These are phyloP conservation scores for Merops nubicus DNA, from an alignment of 2,113 vertebrate genomes.

Conservation along the genomic window DNA sequence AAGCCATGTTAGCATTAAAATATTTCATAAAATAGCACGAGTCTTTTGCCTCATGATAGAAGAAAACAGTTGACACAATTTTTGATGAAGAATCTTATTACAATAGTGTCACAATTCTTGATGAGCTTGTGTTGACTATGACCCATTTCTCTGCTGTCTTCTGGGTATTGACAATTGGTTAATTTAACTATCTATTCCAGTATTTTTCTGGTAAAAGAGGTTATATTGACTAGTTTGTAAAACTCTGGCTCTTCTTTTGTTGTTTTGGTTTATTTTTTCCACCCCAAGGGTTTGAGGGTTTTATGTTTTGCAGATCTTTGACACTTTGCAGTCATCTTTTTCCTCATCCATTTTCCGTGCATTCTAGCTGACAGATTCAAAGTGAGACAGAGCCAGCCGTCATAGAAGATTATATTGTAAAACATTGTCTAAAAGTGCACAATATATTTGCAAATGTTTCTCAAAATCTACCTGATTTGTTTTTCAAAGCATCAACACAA, in stretches of 20 bases:
- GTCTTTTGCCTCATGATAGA: neutral
- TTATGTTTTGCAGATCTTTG: neutral
- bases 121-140: neutral
- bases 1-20: neutral
- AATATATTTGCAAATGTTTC: neutral
- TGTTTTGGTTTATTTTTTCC: neutral
- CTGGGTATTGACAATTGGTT: neutral
- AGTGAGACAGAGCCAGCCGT: neutral
- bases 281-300: rapidly evolving
- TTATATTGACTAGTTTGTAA: neutral
- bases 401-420: neutral
- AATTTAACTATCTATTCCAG: neutral
- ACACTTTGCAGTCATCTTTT: neutral
- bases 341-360: neutral
- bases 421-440: neutral
- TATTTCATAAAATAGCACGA: neutral
- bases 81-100: neutral
- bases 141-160: neutral
- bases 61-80: neutral
- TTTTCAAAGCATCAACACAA: conserved; percentile 30
- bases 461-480: neutral
- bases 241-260: neutral
- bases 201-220: neutral
- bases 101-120: neutral
- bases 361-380: neutral